These are phyloP conservation scores for Corapipo altera DNA, from an alignment of 2,113 vertebrate species.

Conservation along the genomic window DNA sequence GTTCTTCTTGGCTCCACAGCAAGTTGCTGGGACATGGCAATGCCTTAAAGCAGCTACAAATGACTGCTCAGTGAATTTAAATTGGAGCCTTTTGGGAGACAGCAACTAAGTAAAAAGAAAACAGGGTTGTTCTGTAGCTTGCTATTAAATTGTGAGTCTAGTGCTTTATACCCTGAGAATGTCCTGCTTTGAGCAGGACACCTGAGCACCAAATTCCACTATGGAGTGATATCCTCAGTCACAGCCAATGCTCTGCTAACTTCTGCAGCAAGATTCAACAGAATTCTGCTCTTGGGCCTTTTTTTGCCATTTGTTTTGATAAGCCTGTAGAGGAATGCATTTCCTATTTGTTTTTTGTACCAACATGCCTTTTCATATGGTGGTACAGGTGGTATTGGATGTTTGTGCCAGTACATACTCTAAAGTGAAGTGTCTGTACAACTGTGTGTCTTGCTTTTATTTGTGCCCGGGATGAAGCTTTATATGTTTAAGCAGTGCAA, in stretches of 20 bases:
- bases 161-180: not conserved
- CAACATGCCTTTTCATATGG: not conserved
- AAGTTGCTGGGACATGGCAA: slow-evolving; percentile 28
- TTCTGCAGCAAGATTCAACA: not conserved
- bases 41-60: slow-evolving; percentile 41
- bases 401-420: not conserved
- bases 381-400: not conserved
- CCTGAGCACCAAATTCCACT: not conserved
- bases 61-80: slow-evolving; percentile 33
- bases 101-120: not conserved
- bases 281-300: not conserved
- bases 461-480: not conserved
- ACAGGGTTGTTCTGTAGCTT: not conserved
- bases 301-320: not conserved
- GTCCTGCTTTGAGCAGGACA: not conserved
- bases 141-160: not conserved
- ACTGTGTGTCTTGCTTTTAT: not conserved
- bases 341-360: not conserved
- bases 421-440: not conserved
- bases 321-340: not conserved
- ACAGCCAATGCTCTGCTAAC: not conserved
- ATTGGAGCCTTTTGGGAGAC: slow-evolving; percentile 15
- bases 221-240: rapidly evolving
- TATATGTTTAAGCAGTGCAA: not conserved
- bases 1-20: slow-evolving; percentile 44